Conservation (phyloP, 2,888 invertebrate species). For the Acanthosepion esculentum region DNA sequence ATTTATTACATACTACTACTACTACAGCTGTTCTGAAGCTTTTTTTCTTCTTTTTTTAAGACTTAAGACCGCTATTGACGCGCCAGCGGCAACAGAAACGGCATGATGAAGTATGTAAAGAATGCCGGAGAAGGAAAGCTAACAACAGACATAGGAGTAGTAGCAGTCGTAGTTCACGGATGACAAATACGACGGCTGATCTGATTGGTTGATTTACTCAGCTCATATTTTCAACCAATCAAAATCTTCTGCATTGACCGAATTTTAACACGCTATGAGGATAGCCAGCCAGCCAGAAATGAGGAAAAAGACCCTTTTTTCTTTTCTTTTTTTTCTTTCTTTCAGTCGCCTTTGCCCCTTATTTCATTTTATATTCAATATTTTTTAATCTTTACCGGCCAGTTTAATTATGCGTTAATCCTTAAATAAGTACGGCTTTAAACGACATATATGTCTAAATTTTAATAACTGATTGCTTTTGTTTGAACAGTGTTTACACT, state of each 20-base stretch:
- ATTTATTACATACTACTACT: too few species aligned
- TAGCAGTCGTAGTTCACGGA: not conserved
- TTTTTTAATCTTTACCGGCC: not conserved
- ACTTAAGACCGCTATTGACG: too few species aligned
- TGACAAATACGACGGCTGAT: conserved; percentile 11
- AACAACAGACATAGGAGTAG: not conserved
- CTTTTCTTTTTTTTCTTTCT: not conserved
- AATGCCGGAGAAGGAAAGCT: not conserved
- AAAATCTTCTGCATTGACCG: conserved; percentile 33
- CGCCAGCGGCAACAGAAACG: too few species aligned
- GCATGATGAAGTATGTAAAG: not conserved
- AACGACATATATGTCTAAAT: too few species aligned
- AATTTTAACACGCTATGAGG: not conserved
- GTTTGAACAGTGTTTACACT: too few species aligned
- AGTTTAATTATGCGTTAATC: not conserved
- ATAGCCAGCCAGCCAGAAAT: not conserved
- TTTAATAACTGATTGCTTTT: too few species aligned
- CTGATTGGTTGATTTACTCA: conserved; percentile 33
- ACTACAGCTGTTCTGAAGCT: too few species aligned
- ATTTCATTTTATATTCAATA: too few species aligned
- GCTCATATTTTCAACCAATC: conserved; percentile 22
- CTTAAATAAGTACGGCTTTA: too few species aligned
- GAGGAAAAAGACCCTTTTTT: not conserved
- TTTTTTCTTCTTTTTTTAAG: too few species aligned
- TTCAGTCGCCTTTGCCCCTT: not conserved